phyloP scores from a whole-genome alignment of 2,797 vertebrate genomes.

The Xerus rutilus region DNA sequence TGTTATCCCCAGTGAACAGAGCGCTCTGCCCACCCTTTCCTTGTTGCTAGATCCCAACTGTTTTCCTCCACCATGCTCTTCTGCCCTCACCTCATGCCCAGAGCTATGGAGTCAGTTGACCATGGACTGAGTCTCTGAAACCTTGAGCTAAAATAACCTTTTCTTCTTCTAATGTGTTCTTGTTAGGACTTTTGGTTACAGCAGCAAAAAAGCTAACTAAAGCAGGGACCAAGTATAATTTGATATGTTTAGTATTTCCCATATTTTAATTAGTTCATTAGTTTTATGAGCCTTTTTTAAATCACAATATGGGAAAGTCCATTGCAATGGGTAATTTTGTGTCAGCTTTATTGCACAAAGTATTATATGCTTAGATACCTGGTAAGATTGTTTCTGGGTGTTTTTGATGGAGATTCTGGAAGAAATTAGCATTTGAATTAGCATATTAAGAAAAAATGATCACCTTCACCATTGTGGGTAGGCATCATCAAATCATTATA shows the following conservation, averaged over 20 bases:
- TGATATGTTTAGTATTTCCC: background rate
- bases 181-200: no score
- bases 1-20: no score
- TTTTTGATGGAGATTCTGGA: background rate
- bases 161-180: no score
- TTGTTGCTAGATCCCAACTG: no score
- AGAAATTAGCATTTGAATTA: background rate
- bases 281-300: background rate
- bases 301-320: background rate
- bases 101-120: no score
- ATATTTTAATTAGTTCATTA: background rate
- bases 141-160: no score
- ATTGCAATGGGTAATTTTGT: background rate
- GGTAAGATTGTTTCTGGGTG: background rate
- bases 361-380: background rate
- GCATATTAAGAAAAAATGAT: background rate
- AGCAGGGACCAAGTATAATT: background rate
- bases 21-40: no score
- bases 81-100: no score
- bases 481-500: background rate
- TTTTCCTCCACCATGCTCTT: no score
- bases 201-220: no score
- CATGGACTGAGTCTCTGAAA: no score
- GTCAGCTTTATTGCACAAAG: background rate
- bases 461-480: background rate